These are phyloP conservation scores for Xiphophorus hellerii DNA, from an alignment of 2,113 vertebrate genomes.

Conservation along the genomic window DNA sequence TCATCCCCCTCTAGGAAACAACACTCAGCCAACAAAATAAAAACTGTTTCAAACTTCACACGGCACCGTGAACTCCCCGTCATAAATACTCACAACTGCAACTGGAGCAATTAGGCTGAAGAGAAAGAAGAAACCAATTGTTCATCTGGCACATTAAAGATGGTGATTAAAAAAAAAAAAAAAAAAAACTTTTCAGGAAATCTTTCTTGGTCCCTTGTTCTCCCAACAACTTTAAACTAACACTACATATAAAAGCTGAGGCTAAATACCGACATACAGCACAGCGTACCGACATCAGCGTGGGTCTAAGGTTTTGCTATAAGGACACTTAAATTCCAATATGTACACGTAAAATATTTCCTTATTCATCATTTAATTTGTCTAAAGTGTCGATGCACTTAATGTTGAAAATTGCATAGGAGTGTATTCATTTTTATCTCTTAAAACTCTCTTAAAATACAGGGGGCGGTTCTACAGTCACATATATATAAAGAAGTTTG, in stretches of 20 bases:
- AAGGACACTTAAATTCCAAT: conserved; percentile 62
- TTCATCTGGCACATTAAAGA: not conserved
- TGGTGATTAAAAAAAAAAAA: not conserved
- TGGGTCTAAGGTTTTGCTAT: conserved; percentile 39
- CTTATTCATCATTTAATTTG: conserved; percentile 64
- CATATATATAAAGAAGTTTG: not conserved
- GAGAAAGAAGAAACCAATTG: not conserved
- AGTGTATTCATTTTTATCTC: conserved; percentile 27
- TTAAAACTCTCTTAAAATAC: too few relatives aligned
- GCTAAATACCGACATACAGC: conserved; percentile 44
- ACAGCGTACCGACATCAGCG: conserved; percentile 47
- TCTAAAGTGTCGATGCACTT: conserved; percentile 82
- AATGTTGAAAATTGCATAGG: conserved; percentile 78
- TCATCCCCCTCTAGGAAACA: not conserved
- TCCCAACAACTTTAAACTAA: conserved; percentile 40
- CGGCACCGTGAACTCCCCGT: conserved; percentile 19
- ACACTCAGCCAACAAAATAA: not conserved
- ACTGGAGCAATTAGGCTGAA: not conserved
- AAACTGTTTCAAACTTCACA: conserved; percentile 23
- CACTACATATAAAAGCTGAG: conserved; percentile 37
- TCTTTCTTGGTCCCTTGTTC: conserved; percentile 52
- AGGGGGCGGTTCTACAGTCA: too few relatives aligned
- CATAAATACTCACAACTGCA: not conserved
- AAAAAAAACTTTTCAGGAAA: not conserved
- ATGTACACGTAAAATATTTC: conserved; percentile 77